Evolutionary conservation across 64 coral and sea anemone species (phyloP), one percentile per base, ranked within the genome.

Genomic region (Dendronephthya gigantea): DNA sequence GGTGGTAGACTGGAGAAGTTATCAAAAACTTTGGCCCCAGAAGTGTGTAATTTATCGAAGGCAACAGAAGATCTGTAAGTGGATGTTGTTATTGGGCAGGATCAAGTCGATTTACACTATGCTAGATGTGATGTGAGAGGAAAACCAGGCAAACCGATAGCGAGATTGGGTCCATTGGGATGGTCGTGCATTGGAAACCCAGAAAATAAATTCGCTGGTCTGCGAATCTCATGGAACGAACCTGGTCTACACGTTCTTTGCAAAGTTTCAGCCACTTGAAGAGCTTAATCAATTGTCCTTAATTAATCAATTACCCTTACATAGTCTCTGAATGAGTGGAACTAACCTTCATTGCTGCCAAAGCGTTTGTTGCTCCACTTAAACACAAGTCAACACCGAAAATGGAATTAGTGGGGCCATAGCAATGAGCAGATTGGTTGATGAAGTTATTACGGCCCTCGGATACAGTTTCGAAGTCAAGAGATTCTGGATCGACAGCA

Each of bases 41-140:
- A 76, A 35, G 69, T 76, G 31, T 76, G 69, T 76, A 76, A 76
- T 16, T 76, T 76, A 10, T 30, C 69, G 35, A 16, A 76, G 31
- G 69, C 69, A 4, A 76, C 35, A 76, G 69, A 4, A 76, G 69
- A 76, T 76, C 69, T 16, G 31, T 76, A 33, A 14, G 69, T 76
- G 34, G 69, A 76, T 76, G 69, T 76, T 4, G 4, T 76, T 2
- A 76, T 76, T 76, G 69, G 69, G 4, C 69, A 76, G 34, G 69
- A 76, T 34, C 35, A 76, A 35, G 35, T 32, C 69, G 69, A 76
- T 10, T 76, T 76, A 30, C 69, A 34, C 2, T 76, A 35, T 29
- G 69, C 69, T 31, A 2, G 25, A 76, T 76, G 69, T 76, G 89
- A 86, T 82, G 84, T 90, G 30, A 74, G 43, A 9, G 89, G 89